phyloP scores from a whole-genome alignment of 2,888 invertebrate species.

The Hybos culiciformis region DNA sequence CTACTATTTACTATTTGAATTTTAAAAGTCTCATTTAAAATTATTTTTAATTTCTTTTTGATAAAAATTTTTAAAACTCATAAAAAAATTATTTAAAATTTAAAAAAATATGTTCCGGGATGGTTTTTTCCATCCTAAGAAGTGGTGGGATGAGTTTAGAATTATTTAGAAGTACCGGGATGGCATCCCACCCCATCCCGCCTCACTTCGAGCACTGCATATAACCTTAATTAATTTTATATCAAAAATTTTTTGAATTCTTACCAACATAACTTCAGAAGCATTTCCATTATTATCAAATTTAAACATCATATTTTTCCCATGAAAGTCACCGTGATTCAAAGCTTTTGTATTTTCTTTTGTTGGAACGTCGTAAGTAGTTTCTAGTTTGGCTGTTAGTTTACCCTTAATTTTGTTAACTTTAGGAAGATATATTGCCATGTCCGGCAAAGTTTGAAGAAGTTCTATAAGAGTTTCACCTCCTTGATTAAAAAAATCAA shows the following conservation, averaged over 20 bases:
- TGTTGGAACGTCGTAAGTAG: background rate
- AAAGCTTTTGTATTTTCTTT: slow-evolving; percentile 22
- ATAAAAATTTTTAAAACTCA: no score
- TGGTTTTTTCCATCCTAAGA: no score
- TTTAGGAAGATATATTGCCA: background rate
- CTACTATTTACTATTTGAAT: no score
- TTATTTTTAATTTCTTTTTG: no score
- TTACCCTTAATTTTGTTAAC: slow-evolving; percentile 2
- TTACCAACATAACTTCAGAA: slow-evolving; percentile 9
- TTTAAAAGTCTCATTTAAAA: no score
- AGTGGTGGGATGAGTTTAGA: no score
- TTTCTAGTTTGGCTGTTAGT: background rate
- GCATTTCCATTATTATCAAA: slow-evolving; percentile 15
- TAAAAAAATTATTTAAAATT: no score
- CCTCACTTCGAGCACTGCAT: no score
- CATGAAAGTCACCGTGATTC: slow-evolving; percentile 35
- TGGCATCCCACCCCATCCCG: no score
- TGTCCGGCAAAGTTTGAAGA: background rate
- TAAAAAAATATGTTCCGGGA: no score
- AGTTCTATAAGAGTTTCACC: background rate
- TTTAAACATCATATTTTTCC: slow-evolving; percentile 33
- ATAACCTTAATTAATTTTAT: no score
- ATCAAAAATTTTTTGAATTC: background rate
- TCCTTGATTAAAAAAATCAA: background rate
- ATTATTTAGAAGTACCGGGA: no score